These are phyloP conservation scores for Amitus sp. DNA, from an alignment of 2,888 invertebrate genomes.

Conservation along the genomic window DNA sequence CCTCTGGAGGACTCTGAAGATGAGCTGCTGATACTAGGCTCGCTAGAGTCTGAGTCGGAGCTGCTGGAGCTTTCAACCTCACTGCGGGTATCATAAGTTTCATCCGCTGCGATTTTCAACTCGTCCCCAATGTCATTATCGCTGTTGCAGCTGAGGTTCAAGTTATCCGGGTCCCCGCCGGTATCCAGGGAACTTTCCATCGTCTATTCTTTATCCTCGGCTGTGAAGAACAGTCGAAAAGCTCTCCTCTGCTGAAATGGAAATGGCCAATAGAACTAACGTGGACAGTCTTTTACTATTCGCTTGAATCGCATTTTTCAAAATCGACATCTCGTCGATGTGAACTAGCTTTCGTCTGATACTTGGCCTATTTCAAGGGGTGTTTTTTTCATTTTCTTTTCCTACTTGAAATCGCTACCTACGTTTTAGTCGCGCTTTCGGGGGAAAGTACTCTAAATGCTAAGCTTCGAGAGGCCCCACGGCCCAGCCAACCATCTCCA, in stretches of 20 bases:
- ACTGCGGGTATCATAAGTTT: slow-evolving; percentile 84
- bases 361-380: too few relatives aligned
- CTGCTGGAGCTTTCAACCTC: slow-evolving; percentile 89
- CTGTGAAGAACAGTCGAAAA: too few relatives aligned
- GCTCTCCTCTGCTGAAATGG: too few relatives aligned
- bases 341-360: too few relatives aligned
- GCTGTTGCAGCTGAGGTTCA: slow-evolving; percentile 58
- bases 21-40: slow-evolving; percentile 82
- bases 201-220: not conserved
- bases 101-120: slow-evolving; percentile 79
- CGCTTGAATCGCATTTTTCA: too few relatives aligned
- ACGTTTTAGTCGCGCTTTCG: too few relatives aligned
- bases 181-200: slow-evolving; percentile 19
- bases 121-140: slow-evolving; percentile 80
- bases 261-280: too few relatives aligned
- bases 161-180: slow-evolving; percentile 54
- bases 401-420: slow-evolving; percentile 24
- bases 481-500: slow-evolving; percentile 25
- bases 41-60: slow-evolving; percentile 72
- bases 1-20: slow-evolving; percentile 74
- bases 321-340: too few relatives aligned
- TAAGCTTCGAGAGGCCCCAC: not conserved
- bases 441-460: slow-evolving; percentile 17
- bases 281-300: too few relatives aligned
- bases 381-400: too few relatives aligned